A percentile compares a stretch with the other conserved stretches of the same genome.
These are phyloP conservation scores for Gallinago solitaria DNA, from an alignment of 2,797 vertebrate genomes.

Conservation along the genomic window DNA sequence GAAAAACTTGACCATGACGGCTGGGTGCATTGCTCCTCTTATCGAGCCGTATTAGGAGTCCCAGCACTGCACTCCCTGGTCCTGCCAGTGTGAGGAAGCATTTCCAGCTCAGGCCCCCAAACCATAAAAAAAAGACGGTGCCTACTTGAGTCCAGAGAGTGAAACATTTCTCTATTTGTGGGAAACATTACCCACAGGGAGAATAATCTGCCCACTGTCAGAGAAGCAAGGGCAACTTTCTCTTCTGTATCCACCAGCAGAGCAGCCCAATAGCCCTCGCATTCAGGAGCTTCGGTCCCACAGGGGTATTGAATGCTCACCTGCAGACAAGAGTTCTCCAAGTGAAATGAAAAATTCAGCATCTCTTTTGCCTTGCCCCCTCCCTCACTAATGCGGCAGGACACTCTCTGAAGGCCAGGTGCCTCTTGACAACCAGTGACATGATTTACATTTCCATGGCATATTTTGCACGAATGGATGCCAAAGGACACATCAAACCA, in stretches of 20 bases:
- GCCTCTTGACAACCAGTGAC: not conserved
- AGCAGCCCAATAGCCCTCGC: not conserved
- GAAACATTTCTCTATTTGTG: not conserved
- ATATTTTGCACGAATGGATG: slow-evolving; percentile 10
- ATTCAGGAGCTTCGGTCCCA: not conserved
- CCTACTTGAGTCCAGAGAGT: not conserved
- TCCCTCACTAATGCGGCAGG: not conserved
- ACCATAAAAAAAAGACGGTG: not conserved
- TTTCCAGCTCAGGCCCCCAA: not conserved
- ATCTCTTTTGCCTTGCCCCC: not conserved
- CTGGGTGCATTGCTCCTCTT: not conserved
- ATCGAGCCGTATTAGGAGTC: not conserved
- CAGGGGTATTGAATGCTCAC: not conserved
- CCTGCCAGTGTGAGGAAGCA: not conserved
- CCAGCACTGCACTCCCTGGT: not conserved
- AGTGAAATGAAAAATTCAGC: not conserved
- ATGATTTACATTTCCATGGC: slow-evolving; percentile 13
- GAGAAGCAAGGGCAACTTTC: not conserved
- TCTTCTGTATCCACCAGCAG: not conserved
- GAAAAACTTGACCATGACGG: not conserved
- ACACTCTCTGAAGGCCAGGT: not conserved
- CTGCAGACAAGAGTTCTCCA: not conserved
- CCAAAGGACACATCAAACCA: slow-evolving; percentile 15
- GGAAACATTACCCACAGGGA: not conserved
- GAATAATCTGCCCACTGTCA: not conserved